Base-by-base conservation (phyloP, 2,113 vertebrate genomes). In the Osmerus eperlanus region DNA sequence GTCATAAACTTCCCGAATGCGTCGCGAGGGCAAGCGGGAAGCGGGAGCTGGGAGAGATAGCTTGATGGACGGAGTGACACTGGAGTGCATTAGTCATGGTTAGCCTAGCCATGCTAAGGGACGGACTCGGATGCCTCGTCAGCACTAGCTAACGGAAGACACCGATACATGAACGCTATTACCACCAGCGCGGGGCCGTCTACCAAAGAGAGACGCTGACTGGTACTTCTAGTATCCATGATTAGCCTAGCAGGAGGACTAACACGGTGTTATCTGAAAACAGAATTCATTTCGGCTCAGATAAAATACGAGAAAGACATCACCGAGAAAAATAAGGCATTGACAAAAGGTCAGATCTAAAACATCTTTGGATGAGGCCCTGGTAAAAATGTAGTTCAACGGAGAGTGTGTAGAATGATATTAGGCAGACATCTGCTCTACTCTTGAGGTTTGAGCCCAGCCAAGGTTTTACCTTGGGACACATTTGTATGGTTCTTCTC, bases 1-100 rank as follows among this genome's bases (percentile, higher is more conserved):
- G 89, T 90, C 89, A 74, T 79, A 85, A 85, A 79, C 79, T 90
- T 91, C 90, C 88, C 88, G 85, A 85, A 86, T 78, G 1, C 70
- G 21, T 74, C 80, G 74, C 14, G 3, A 69, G 68, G 74, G 70
- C 80, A 83, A 75, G 80, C 86, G 88, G 88, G 88, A 87, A 88
- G 83, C 77, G 71, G 68, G 75, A 65, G 76, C 74, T 76, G 77
- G 19, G 25, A 59, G 70, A 56, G 69, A 18, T 72, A 69, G 69
- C 36, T 69, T 60, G 74, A 72, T 63, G 69, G 47, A 11, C 59
- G 64, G 66, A 63, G 63, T 67, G 62, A 56, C 58, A 62, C 32
- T 2, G 56, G 56, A 70, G 68, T n/a, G 58, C 68, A 62, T 61
- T 28, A 61, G 62, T 29, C 28, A 32, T 15, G 32, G 23, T 64